Base-by-base conservation (phyloP, 2,888 invertebrate species). In the Lysandra bellargus region DNA sequence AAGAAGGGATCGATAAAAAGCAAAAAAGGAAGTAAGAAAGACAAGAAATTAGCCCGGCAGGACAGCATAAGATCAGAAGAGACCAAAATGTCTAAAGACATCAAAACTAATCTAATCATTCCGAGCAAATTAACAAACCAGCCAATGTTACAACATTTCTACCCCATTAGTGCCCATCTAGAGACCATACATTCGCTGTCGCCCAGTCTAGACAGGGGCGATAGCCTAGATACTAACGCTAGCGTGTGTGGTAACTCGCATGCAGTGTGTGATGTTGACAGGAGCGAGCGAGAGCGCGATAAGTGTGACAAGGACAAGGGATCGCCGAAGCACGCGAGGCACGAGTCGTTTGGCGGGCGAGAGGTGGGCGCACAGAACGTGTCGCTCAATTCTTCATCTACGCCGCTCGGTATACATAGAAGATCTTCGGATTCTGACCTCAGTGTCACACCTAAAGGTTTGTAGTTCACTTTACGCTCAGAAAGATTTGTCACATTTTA, bases 401-500 rank as follows among this genome's bases (percentile, higher is more conserved):
- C 94, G 61, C 95, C 89, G 78, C 88, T 89, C 90, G 95, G 90
- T 92, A 97, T 94, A 81, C 97, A 97, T 87, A 95, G 98, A 79
- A 95, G 98, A 84, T 98, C 98, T 4, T 98, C 98, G 2, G 99
- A 99, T 90, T 98, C 99, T 0, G 99, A 99, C 92, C 95, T 98
- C 83, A 98, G 98, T 93, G 96, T 98, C 78, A 98, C 98, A 14
- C 98, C 98, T 4, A 98, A 98, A 97, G 98, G 99, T 98, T 79
- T 83, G 86, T 83, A 33, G 30, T 17, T 37, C 17, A 23, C 49
- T 57, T 57, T 57, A 57, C 4, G 17, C 57, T 12, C 49, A 49
- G 9, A 44, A 44, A 33, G 33, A 33, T 33, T 33, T 33, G 33
- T 33, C 33, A 33, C 33, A 23, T 23, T 23, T 23, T 23, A 23